Evolutionary conservation across 2,113 vertebrate genomes (phyloP).

Genomic region (Dipodomys spectabilis): DNA sequence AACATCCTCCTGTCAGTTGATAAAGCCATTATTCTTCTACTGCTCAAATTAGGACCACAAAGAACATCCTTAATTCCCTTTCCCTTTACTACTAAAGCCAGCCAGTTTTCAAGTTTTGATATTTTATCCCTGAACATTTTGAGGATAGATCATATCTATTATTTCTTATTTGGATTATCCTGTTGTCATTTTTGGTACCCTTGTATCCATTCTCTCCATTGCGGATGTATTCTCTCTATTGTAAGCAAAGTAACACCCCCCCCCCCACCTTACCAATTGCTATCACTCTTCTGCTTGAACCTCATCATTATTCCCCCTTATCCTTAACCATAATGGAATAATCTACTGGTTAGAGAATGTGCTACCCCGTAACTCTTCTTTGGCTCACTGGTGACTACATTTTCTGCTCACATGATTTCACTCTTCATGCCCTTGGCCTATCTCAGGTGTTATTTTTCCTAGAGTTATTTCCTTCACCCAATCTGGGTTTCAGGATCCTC

Average conservation of each 20-base stretch:
- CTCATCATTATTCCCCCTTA: neutral
- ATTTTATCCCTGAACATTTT: neutral
- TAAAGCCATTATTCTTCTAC: neutral
- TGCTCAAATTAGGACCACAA: neutral
- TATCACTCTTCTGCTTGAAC: neutral
- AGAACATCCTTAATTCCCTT: neutral
- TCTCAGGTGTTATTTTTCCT: neutral
- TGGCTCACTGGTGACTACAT: neutral
- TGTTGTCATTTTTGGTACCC: no score
- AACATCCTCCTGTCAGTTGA: neutral
- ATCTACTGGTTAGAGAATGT: neutral
- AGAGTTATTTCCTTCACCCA: neutral
- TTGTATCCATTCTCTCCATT: neutral
- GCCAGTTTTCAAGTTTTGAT: neutral
- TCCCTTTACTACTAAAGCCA: neutral
- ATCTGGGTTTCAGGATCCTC: neutral
- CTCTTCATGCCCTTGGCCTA: neutral
- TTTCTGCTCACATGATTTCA: neutral
- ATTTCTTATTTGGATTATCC: neutral
- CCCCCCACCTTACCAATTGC: neutral
- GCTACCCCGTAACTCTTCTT: neutral
- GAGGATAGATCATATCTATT: neutral
- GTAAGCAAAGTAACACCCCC: neutral
- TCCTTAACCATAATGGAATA: neutral
- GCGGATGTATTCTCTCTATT: neutral